These are phyloP conservation scores for Halichoerus grypus DNA, from an alignment of 2,113 vertebrate species.

Conservation along the genomic window DNA sequence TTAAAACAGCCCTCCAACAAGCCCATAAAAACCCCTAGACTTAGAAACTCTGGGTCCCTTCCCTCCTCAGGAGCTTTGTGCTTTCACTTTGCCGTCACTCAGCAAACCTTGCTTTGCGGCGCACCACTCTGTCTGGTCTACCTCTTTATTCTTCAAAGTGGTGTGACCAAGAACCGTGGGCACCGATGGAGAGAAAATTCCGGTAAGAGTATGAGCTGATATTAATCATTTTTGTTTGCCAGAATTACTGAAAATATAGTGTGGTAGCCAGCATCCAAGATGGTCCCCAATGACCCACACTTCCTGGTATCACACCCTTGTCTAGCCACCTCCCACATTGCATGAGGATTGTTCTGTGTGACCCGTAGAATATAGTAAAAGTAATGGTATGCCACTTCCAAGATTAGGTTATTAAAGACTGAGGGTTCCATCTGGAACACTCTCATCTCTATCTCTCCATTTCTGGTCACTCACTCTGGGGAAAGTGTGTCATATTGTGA, in stretches of 20 bases:
- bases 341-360: neutral
- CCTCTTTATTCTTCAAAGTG: neutral
- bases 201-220: neutral
- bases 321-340: neutral
- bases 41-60: neutral
- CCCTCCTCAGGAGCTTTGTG: neutral
- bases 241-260: neutral
- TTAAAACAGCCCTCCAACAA: neutral
- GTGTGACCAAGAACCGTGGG: neutral
- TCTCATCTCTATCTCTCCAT: neutral
- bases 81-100: neutral
- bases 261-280: neutral
- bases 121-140: neutral
- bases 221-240: slow-evolving; percentile 1
- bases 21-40: neutral
- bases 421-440: neutral
- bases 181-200: neutral
- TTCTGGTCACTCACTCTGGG: neutral
- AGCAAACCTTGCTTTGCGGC: neutral
- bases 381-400: neutral
- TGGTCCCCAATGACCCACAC: neutral
- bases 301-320: neutral
- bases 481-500: neutral
- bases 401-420: neutral
- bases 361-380: neutral